Evolutionary conservation across 2,113 vertebrate species (phyloP), one percentile per base, ranked within the genome.

Genomic region (Seriola aureovittata): DNA sequence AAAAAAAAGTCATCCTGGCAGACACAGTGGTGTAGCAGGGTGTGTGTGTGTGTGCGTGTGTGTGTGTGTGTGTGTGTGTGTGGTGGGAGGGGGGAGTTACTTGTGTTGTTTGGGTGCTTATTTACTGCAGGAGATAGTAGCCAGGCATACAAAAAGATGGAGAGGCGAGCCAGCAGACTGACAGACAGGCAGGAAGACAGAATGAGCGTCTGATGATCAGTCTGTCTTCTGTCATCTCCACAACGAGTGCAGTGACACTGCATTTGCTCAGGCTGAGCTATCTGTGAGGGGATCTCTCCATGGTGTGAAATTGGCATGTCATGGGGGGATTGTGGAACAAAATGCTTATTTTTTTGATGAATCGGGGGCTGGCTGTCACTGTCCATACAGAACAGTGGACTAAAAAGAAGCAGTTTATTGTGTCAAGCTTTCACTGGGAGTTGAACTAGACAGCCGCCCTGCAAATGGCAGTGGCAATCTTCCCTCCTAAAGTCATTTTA

Each of bases 101-200:
- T 75, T 9, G 64, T 69, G 72, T 80, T 90, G 88, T 86, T 87
- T 78, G 82, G 84, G 78, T 85, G 84, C 82, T 88, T 90, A 82
- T 91, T 92, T 91, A 84, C 70, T 83, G 46, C 21, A 57, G 74
- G 58, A 80, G 78, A 85, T 69, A 38, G 73, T 32, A 78, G 75
- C 62, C 66, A 85, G 64, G 62, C 84, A 87, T 82, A 72, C 64
- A 84, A 71, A 76, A 46, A 34, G 69, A 85, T 59, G 59, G 38
- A 71, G 72, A 63, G 65, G n/a, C 13, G 21, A 84, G 44, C 65
- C 78, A 73, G 64, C 76, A 71, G 84, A 64, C 60, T 21, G 46
- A 34, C 71, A 85, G 82, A 73, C 66, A 84, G 69, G 19, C 69
- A 85, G 75, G 32, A 59, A 21, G 63, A 32, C 58, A 62, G 72